Conservation (phyloP, 2,888 invertebrate species). For the Rhamphomyia laevipes region DNA sequence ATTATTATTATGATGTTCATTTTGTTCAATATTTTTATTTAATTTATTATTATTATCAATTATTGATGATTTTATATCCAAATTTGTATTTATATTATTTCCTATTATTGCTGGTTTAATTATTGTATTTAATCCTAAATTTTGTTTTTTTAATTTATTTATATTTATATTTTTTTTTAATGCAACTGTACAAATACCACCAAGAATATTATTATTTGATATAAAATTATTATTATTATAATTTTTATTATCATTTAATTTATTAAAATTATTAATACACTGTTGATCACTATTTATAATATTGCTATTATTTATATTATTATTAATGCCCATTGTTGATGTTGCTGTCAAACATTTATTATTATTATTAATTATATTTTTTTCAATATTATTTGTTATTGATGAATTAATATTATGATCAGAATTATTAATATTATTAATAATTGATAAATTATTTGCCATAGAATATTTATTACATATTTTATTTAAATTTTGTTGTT, state of each 20-base stretch:
- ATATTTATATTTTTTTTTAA: neutral
- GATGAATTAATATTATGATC: too few relatives aligned
- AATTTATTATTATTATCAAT: neutral
- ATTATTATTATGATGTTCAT: neutral
- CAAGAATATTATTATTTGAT: neutral
- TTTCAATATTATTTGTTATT: too few relatives aligned
- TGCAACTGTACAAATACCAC: neutral
- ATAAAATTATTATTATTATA: neutral
- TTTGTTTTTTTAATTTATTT: neutral
- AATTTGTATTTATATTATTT: too few relatives aligned
- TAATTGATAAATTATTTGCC: too few relatives aligned
- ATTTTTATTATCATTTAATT: conserved; percentile 7
- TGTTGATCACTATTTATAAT: neutral
- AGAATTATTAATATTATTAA: too few relatives aligned
- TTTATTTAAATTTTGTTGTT: too few relatives aligned
- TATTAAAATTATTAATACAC: conserved; percentile 1
- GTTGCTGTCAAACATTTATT: neutral
- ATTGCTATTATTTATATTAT: conserved; percentile 1
- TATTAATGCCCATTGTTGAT: neutral
- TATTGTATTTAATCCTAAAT: neutral
- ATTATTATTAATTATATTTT: too few relatives aligned
- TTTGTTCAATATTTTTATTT: neutral
- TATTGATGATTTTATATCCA: neutral
- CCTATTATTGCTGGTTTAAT: neutral
- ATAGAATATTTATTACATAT: too few relatives aligned